Percentiles rank a stretch among this genome's conserved stretches.
Conservation (phyloP, 2,797 vertebrate species). For the Bradypodion pumilum region DNA sequence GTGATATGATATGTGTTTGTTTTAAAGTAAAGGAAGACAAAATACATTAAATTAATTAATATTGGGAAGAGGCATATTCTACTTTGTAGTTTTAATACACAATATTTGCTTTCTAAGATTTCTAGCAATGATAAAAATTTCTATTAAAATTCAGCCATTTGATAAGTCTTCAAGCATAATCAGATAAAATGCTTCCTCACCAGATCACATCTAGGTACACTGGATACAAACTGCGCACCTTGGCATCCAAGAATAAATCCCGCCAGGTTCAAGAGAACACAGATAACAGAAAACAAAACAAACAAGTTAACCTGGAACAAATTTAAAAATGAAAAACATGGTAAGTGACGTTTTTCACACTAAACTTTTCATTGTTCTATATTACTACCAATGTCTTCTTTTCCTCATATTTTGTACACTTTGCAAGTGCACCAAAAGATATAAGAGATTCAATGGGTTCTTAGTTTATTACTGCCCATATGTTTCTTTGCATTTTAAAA, state of each 20-base stretch:
- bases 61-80: not conserved
- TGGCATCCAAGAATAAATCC: slow-evolving; percentile 88
- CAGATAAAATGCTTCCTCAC: slow-evolving; percentile 74
- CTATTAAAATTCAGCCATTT: not conserved
- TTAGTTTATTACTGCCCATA: not conserved
- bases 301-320: slow-evolving; percentile 85
- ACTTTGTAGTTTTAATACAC: not conserved
- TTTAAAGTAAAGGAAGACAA: not conserved
- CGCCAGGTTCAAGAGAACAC: slow-evolving; percentile 85
- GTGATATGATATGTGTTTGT: not conserved
- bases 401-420: not conserved
- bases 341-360: not conserved
- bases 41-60: not conserved
- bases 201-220: slow-evolving; percentile 81
- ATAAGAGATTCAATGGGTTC: not conserved
- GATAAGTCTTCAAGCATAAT: rapidly evolving
- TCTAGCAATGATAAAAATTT: not conserved
- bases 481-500: not conserved
- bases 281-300: slow-evolving; percentile 84
- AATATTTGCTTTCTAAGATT: not conserved
- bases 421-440: not conserved
- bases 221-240: slow-evolving; percentile 85
- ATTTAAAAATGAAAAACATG: slow-evolving; percentile 10
- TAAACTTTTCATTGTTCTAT: not conserved
- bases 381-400: not conserved